Evolutionary conservation across 2,888 invertebrate genomes (phyloP), one percentile per base, ranked within the genome.

Genomic region (Elegia similella): DNA sequence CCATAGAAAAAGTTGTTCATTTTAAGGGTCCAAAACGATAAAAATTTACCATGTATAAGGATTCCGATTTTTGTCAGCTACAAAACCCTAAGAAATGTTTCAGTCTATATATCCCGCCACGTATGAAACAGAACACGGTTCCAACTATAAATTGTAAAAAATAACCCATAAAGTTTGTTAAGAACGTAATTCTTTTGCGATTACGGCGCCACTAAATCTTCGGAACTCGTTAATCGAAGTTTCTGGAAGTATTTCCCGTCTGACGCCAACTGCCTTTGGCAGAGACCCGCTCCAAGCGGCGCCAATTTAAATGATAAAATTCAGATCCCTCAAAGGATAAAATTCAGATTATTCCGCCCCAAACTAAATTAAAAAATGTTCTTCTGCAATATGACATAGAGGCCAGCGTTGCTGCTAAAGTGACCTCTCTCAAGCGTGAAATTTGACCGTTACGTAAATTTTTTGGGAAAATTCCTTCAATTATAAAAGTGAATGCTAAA

Each of bases 221-320:
- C 70, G 66, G 75, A 86, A 86, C 85, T 88, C 87, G 86, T 88
- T 88, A 87, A 88, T 88, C 84, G 86, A 88, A 88, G 75, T 88
- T 87, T 86, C 79, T 77, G 76, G 77, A 82, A 86, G 85, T 82
- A 82, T 83, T 84, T 80, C 75, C 77, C 79, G 77, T 68, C 79
- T 81, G 86, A 82, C 86, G 86, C 85, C 84, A 83, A 84, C 86
- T 87, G 87, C 81, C 84, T 82, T 83, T 87, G 87, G 84, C 88
- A 88, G 80, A 66, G 71, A 63, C 73, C 64, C 70, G 74, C 76
- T 81, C 76, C 70, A 73, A 73, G 73, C 79, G 74, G 72, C 75
- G 78, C 82, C 85, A 85, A 88, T 88, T 88, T 86, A 84, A 85
- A 88, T 88, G 86, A 86, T 87, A 87, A 88, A 88, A 88, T 80